phyloP scores from a whole-genome alignment of 2,113 vertebrate genomes.

The Antechinus stuartii region DNA sequence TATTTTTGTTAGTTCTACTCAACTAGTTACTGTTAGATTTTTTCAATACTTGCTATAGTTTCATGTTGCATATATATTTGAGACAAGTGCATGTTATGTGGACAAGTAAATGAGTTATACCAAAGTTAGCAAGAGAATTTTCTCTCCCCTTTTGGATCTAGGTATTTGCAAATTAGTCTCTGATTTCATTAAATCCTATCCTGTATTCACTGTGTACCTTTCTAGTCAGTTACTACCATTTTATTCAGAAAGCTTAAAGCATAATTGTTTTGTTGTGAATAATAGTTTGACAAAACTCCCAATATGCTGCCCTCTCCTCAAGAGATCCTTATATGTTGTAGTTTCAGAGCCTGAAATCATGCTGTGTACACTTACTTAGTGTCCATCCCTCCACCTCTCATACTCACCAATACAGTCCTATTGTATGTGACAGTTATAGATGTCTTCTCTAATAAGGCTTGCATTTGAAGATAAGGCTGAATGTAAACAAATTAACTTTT shows the following conservation, averaged over 20 bases:
- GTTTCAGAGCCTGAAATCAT: conserved; percentile 79
- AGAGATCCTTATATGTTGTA: conserved; percentile 2
- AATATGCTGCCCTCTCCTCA: conserved; percentile 16
- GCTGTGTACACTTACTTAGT: background rate
- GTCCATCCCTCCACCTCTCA: background rate
- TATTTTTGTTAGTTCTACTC: conserved; percentile 25
- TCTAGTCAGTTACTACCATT: background rate
- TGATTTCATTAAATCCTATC: background rate
- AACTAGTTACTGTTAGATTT: conserved; percentile 2
- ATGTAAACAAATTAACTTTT: conserved; percentile 90
- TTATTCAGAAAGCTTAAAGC: conserved; percentile 18
- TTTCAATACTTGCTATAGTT: conserved; percentile 27
- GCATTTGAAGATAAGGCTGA: conserved; percentile 86
- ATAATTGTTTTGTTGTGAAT: conserved; percentile 42
- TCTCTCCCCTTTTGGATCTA: background rate
- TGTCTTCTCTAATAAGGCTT: conserved; percentile 84
- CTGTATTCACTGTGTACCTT: background rate
- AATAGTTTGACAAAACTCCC: conserved; percentile 18
- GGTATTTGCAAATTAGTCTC: background rate
- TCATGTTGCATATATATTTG: conserved; percentile 14
- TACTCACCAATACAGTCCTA: background rate
- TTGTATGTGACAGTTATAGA: conserved; percentile 84
- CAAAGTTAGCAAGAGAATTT: background rate
- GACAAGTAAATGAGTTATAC: conserved; percentile 21
- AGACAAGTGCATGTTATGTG: background rate